Evolutionary conservation across 2,888 invertebrate genomes (phyloP).

Genomic region (Drosophila mettleri): DNA sequence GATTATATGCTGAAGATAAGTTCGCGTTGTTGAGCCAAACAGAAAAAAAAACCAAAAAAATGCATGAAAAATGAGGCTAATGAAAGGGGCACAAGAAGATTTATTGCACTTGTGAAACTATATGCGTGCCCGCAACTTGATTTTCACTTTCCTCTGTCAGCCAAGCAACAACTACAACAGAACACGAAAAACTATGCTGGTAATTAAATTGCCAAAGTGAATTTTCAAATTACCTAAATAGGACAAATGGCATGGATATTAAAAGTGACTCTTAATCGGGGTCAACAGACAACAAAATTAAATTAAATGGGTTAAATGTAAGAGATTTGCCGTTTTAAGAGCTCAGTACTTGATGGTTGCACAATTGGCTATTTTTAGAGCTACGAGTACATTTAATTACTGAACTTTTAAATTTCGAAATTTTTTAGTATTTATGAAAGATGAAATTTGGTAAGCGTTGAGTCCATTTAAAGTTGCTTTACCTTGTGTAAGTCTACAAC

Average conservation of each 20-base stretch:
- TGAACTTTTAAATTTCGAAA: not conserved
- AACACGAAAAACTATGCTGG: slow-evolving; percentile 36
- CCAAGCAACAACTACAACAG: slow-evolving; percentile 10
- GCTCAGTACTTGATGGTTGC: not conserved
- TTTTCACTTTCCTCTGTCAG: slow-evolving; percentile 68
- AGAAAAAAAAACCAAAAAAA: slow-evolving; percentile 35
- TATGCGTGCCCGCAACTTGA: slow-evolving; percentile 49
- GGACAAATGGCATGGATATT: slow-evolving; percentile 30
- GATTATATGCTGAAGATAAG: slow-evolving; percentile 58
- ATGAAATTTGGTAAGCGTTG: not conserved
- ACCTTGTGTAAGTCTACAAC: no score
- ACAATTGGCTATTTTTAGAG: not conserved
- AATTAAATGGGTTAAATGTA: slow-evolving; percentile 12
- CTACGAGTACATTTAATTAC: not conserved
- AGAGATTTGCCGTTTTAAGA: slow-evolving; percentile 16
- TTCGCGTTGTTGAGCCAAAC: slow-evolving; percentile 24
- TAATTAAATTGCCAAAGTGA: slow-evolving; percentile 48
- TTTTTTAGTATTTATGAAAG: not conserved
- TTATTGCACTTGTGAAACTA: slow-evolving; percentile 71
- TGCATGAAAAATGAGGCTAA: slow-evolving; percentile 69
- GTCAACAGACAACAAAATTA: slow-evolving; percentile 27
- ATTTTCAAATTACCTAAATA: slow-evolving; percentile 40
- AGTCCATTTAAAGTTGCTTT: no score
- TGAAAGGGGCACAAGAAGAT: slow-evolving; percentile 72
- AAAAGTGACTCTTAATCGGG: slow-evolving; percentile 26